Evolutionary conservation across 1,140 invertebrate species (phyloP), one percentile per base, ranked within the genome.

Genomic region (Leptopilina boulardi): DNA sequence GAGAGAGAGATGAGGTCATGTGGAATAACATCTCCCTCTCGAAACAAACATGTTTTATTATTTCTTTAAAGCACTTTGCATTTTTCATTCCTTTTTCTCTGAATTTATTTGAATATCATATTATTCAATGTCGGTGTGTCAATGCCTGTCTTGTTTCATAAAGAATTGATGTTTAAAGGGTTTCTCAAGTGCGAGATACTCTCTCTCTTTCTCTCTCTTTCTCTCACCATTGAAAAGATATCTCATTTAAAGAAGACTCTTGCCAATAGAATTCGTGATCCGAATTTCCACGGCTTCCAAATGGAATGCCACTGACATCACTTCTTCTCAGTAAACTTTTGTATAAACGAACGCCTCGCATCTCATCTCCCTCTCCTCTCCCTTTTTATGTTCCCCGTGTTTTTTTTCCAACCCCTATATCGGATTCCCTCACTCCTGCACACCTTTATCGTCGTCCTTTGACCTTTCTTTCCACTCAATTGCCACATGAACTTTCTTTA

Each of bases 251-350:
- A 38, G 59, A 23, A 30, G 26, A 66, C 59, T 34, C 59, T 66
- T 66, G 59, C 59, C 59, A 66, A 66, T 66, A 66, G 59, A 66
- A 66, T 66, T 66, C 59, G 59, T 66, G 59, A 66, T 66, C 59
- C 23, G 59, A 66, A 66, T 66, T 66, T 66, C 59, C 59, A 66
- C 34, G 8, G 26, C 59, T 66, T 30, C 59, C 21, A 66, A 66
- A 66, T 66, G 13, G 23, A 66, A 66, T 66, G 59, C 26, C 59
- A 66, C 11, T 66, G 59, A 30, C 59, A 66, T 66, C 59, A 30
- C 23, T 66, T 66, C 23, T 34, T 23, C 59, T 66, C 30, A 23
- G 59, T 23, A n/a, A 66, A 34, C 59, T 66, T 66, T 66, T n/a
- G 59, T 23, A n/a, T n/a, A 66, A 66, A 66, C 59, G 59, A 66